Percentiles rank a stretch among this genome's conserved stretches.
Conservation (phyloP, 1,140 invertebrate genomes). For the Tribolium madens region DNA sequence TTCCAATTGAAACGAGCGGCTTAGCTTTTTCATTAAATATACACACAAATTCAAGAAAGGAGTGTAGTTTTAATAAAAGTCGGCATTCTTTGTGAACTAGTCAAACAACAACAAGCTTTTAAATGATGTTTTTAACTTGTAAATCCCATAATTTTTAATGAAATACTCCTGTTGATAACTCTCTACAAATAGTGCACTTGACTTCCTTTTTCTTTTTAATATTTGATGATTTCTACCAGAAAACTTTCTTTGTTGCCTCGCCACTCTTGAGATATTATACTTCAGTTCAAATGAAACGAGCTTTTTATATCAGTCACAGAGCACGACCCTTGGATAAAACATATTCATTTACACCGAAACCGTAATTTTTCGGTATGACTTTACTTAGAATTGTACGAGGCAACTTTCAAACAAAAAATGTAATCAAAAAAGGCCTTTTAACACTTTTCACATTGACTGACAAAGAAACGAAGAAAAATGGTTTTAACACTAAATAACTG, state of each 20-base stretch:
- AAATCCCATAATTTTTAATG: constrained; percentile 22
- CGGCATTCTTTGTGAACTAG: not conserved
- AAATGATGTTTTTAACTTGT: not conserved
- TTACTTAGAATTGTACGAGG: constrained; percentile 7
- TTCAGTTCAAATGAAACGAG: constrained; percentile 49
- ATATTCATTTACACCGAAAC: constrained; percentile 45
- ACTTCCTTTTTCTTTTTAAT: constrained; percentile 30
- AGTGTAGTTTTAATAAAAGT: not conserved
- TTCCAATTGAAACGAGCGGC: not conserved
- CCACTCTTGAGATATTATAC: constrained; percentile 43
- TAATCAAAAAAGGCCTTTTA: constrained; percentile 15
- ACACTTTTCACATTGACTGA: not conserved
- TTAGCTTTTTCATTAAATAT: constrained; percentile 7
- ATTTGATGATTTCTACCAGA: constrained; percentile 40
- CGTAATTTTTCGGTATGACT: constrained; percentile 29
- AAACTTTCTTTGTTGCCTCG: constrained; percentile 28
- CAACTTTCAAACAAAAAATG: constrained; percentile 15
- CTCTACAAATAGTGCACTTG: constrained; percentile 16
- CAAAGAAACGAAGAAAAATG: constrained; percentile 19
- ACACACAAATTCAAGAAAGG: constrained; percentile 10
- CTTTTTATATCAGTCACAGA: constrained; percentile 44
- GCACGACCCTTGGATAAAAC: constrained; percentile 31
- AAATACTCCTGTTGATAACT: constrained; percentile 9
- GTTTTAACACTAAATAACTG: constrained; percentile 33
- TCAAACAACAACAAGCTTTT: not conserved